Conservation (phyloP, 2,113 vertebrate species). For the Puffinus mauretanicus region DNA sequence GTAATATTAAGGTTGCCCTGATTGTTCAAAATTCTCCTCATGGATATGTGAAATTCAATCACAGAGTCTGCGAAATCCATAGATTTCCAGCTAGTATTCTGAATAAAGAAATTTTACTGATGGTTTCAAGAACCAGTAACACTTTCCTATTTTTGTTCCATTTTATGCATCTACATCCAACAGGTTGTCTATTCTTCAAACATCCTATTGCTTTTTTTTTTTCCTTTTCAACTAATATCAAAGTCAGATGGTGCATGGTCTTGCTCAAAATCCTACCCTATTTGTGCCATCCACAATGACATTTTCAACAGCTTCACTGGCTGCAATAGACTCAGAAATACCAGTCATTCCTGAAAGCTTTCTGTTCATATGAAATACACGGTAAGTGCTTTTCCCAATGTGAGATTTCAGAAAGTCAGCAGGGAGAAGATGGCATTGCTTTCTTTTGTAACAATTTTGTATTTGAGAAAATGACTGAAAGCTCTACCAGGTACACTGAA, state of each 20-base stretch:
- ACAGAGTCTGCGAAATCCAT: background rate
- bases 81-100: background rate
- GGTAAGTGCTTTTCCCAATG: slow-evolving; percentile 9
- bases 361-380: background rate
- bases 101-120: background rate
- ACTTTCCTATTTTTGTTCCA: background rate
- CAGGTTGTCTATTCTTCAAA: background rate
- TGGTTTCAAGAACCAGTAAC: background rate
- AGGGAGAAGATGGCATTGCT: background rate
- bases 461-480: background rate
- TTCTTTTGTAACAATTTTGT: background rate
- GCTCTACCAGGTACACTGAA: background rate
- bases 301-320: background rate
- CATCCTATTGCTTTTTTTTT: background rate
- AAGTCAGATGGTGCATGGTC: background rate
- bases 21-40: background rate
- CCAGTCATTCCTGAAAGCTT: background rate
- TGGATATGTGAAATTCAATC: background rate
- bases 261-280: background rate
- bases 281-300: background rate
- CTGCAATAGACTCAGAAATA: background rate
- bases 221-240: background rate
- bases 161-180: background rate
- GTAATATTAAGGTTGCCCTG: background rate
- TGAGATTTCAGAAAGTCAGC: background rate